Base-by-base conservation (phyloP, 2,797 vertebrate genomes). In the Orestias chungarensis region DNA sequence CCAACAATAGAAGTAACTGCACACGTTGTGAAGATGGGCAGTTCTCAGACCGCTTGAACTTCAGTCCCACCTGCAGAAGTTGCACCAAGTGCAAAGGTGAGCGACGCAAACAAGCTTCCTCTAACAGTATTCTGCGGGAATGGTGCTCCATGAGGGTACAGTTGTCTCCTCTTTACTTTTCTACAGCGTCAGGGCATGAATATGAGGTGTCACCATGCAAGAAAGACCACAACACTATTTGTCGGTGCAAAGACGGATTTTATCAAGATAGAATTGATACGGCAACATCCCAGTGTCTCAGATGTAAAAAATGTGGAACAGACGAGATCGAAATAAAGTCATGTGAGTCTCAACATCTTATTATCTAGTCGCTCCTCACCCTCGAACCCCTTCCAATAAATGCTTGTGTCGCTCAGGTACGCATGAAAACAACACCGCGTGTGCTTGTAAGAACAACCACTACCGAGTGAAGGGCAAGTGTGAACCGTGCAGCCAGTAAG, bases 401-500 rank as follows among this genome's bases (percentile, higher is more conserved):
- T 27, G 43, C 35, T 62, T 77, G 11, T 61, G 84, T 59, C 86
- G n/a, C 43, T 61, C 86, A 95, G 94, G 94, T 86, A 68, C 70
- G 2, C 0, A 1, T 1, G 29, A 87, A 2, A 47, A 3, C 0
- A 61, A 94, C 87, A 90, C 85, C 0, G 68, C 54, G 33, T 95
- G 94, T 80, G 64, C 15, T 2, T 94, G 93, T 64, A 69, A 64
- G 69, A 52, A 83, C 7, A 43, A 68, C 3, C 83, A 79, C 88
- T 82, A 89, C 80, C 77, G 6, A 72, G 62, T 47, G 29, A 74
- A 70, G 0, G 40, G 0, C 2, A 79, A 69, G 52, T 94, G 93
- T 78, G 6, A 72, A 52, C 82, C 0, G 5, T 94, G 93, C 75
- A 70, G n/a, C 1, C 67, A 38, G 94, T 95, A 82, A 93, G 94